These are phyloP conservation scores for Hydrochoerus hydrochaeris DNA, from an alignment of 2,113 vertebrate species.

Conservation along the genomic window DNA sequence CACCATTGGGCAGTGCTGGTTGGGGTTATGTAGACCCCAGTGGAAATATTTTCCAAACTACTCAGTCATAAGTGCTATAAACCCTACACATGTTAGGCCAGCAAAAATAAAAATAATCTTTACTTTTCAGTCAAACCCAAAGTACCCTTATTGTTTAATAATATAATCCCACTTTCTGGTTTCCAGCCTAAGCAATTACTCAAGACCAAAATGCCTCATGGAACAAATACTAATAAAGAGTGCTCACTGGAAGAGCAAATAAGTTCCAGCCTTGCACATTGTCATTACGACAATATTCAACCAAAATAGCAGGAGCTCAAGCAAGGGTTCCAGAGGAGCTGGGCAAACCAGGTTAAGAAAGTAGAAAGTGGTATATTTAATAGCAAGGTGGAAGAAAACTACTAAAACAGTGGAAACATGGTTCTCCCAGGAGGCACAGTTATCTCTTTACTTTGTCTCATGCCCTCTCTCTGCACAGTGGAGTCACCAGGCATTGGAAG, in stretches of 20 bases:
- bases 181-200: neutral
- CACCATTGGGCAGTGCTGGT: neutral
- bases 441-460: neutral
- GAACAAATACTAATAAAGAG: neutral
- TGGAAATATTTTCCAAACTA: neutral
- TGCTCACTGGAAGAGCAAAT: neutral
- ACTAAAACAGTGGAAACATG: neutral
- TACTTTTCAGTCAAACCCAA: neutral
- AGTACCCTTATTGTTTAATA: neutral
- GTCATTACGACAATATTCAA: neutral
- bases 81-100: neutral
- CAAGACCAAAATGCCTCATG: neutral
- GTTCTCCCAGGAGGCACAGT: neutral
- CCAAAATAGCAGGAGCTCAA: neutral
- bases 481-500: neutral
- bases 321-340: neutral
- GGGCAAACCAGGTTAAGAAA: neutral
- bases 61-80: neutral
- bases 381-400: neutral
- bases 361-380: neutral
- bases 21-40: neutral
- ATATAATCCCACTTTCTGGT: neutral
- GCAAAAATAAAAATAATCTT: neutral
- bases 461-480: neutral
- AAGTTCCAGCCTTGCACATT: neutral